These are phyloP conservation scores for Lypha dubia DNA, from an alignment of 2,888 invertebrate genomes.

Conservation along the genomic window DNA sequence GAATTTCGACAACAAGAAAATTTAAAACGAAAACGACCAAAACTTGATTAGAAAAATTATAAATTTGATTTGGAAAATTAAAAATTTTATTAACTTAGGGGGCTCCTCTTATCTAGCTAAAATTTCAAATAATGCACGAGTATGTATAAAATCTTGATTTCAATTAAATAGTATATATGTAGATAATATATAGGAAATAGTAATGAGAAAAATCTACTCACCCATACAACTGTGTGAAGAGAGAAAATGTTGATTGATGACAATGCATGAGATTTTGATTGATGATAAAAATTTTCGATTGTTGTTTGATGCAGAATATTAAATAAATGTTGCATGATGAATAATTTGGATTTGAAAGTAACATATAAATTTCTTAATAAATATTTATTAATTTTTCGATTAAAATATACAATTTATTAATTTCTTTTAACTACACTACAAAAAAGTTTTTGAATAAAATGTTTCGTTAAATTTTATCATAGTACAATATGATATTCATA, in stretches of 20 bases:
- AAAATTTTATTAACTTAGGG: too few relatives aligned
- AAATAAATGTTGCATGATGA: neutral
- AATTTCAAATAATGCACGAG: too few relatives aligned
- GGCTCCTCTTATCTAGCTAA: too few relatives aligned
- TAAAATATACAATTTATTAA: constrained; percentile 69
- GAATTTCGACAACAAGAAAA: too few relatives aligned
- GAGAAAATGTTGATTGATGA: neutral
- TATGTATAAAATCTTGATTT: too few relatives aligned
- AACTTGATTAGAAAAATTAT: too few relatives aligned
- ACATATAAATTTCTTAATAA: constrained; percentile 26
- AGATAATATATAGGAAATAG: too few relatives aligned
- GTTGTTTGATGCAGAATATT: constrained; percentile 14
- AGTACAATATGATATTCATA: constrained; percentile 60
- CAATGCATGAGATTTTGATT: neutral
- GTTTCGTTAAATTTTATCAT: constrained; percentile 48
- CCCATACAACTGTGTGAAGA: neutral
- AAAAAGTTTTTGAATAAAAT: constrained; percentile 74
- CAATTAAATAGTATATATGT: too few relatives aligned
- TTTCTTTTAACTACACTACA: constrained; percentile 78
- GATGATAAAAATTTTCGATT: constrained; percentile 5
- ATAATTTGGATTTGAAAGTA: neutral
- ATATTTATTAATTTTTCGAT: constrained; percentile 49
- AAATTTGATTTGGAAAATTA: too few relatives aligned
- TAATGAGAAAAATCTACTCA: constrained; percentile 7
- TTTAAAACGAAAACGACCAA: too few relatives aligned